These are phyloP conservation scores for Chirona hameri DNA, from an alignment of 2,888 invertebrate species.

Conservation along the genomic window DNA sequence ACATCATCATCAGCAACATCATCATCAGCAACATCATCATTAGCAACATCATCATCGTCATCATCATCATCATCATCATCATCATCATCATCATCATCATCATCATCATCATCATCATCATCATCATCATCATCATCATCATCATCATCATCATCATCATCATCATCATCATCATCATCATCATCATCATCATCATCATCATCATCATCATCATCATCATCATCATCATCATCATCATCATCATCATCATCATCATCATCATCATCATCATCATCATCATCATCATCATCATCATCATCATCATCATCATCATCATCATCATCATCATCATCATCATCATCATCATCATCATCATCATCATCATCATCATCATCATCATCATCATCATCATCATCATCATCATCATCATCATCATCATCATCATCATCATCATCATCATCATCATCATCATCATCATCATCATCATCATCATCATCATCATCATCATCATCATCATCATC, in stretches of 20 bases:
- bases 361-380: constrained; percentile 22
- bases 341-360: constrained; percentile 22
- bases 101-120: constrained; percentile 12
- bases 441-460: too few relatives aligned
- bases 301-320: constrained; percentile 22
- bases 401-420: too few relatives aligned
- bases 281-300: constrained; percentile 22
- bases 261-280: constrained; percentile 22
- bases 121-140: constrained; percentile 22
- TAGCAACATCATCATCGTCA: too few relatives aligned
- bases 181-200: constrained; percentile 22
- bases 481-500: too few relatives aligned
- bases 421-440: too few relatives aligned
- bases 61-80: constrained; percentile 22
- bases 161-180: constrained; percentile 22
- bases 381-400: too few relatives aligned
- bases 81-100: constrained; percentile 22
- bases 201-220: constrained; percentile 22
- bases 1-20: too few relatives aligned
- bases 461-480: too few relatives aligned
- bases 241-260: constrained; percentile 22
- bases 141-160: constrained; percentile 22
- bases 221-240: constrained; percentile 22
- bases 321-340: constrained; percentile 22
- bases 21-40: too few relatives aligned